Evolutionary conservation across 2,113 vertebrate species (phyloP).

Genomic region (Lagopus muta): DNA sequence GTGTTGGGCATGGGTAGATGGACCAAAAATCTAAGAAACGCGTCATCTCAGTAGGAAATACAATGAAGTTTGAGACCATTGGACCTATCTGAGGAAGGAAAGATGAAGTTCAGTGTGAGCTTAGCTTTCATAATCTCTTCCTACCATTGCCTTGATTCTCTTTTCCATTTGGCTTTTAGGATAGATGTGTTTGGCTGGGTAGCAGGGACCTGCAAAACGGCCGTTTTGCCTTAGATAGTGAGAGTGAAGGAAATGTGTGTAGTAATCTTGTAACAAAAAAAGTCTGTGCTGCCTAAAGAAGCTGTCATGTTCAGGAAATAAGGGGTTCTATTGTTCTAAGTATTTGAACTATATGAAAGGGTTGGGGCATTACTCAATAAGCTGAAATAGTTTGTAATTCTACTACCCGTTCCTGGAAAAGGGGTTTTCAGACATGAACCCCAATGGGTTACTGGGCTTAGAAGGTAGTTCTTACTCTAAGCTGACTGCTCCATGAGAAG

Average conservation of each 20-base stretch:
- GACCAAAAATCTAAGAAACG: neutral
- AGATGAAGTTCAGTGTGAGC: neutral
- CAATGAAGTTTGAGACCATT: neutral
- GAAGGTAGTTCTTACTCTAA: neutral
- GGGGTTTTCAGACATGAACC: neutral
- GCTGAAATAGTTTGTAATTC: neutral
- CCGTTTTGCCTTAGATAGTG: neutral
- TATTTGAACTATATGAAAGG: neutral
- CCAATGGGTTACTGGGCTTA: neutral
- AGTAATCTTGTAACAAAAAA: neutral
- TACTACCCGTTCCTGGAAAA: neutral
- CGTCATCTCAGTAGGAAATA: neutral
- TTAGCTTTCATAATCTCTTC: neutral
- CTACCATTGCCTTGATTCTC: neutral
- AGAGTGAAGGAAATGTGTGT: neutral
- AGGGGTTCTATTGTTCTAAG: neutral
- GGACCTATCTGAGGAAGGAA: neutral
- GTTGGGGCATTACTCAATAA: neutral
- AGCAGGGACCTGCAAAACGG: neutral
- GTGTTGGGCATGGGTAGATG: neutral
- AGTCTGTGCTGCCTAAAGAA: neutral
- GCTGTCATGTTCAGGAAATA: neutral
- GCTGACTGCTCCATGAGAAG: neutral
- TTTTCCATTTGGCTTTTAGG: neutral
- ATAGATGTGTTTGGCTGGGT: accelerated